Evolutionary conservation across 2,888 invertebrate species (phyloP), one percentile per base, ranked within the genome.

Genomic region (Epinotia brunnichana): DNA sequence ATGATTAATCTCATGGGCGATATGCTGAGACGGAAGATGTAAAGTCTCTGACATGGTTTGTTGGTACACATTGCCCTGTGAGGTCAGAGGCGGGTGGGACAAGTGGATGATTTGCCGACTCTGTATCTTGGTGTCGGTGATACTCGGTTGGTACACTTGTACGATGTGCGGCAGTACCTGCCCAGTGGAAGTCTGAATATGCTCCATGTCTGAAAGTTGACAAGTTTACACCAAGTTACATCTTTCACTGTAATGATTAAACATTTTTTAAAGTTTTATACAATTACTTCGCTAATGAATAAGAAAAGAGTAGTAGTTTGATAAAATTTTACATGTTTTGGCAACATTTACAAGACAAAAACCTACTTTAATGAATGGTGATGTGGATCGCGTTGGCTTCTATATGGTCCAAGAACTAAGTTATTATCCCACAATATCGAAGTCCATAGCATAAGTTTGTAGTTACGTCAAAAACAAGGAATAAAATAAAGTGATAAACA

Each of bases 41-140:
- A 90, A 76, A 0, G 88, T 81, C 44, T 90, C 88, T 0, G 88
- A 84, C 44, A 90, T 84, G 0, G 87, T 83, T 75, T 90, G 90
- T 53, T 91, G 90, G 73, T 90, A 92, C 0, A 90, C 79, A 77
- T 89, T 91, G 2, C 86, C 89, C 64, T 91, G 88, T 1, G 87
- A 79, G 1, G 85, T 77, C 0, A 90, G 73, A 0, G 85, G 81
- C 1, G 89, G 87, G 60, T 91, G 91, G 0, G 88, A 77, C 59
- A 89, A 82, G 75, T 90, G 84, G 61, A 91, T 87, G 44, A 89
- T 84, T 68, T 87, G 87, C 11, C 86, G 81, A 63, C 82, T 88
- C 64, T 84, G 84, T 11, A 86, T 77, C 70, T 86, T 87, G 0
- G 82, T 63, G 51, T 79, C 81, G 0, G 84, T 76, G 3, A 83